Evolutionary conservation across 2,888 invertebrate genomes (phyloP).

Genomic region (Rotaria macrura): DNA sequence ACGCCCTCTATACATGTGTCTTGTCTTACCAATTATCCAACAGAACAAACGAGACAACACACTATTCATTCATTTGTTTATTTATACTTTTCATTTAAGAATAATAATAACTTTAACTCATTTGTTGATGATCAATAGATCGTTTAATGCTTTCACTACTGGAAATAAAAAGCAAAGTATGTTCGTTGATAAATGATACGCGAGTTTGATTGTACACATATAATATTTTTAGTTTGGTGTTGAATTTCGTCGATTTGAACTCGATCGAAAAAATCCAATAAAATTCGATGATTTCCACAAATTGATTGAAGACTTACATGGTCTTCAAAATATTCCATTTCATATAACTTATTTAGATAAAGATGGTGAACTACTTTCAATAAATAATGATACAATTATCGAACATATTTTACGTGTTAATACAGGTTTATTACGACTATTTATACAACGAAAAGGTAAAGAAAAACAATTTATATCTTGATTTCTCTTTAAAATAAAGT

Average conservation of each 20-base stretch:
- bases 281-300: slow-evolving; percentile 33
- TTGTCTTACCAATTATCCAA: background rate
- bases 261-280: slow-evolving; percentile 14
- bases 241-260: slow-evolving; percentile 33
- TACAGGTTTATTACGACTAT: slow-evolving; percentile 56
- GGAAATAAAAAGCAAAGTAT: slow-evolving; percentile 6
- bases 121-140: background rate
- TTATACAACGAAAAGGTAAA: slow-evolving; percentile 47
- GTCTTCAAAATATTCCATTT: slow-evolving; percentile 56
- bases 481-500: too few species aligned
- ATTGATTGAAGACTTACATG: slow-evolving; percentile 26
- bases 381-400: slow-evolving; percentile 95
- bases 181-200: background rate
- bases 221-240: slow-evolving; percentile 23
- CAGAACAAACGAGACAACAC: background rate
- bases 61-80: background rate
- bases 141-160: background rate
- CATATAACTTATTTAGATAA: slow-evolving; percentile 82
- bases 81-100: background rate
- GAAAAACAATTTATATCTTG: background rate
- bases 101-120: background rate
- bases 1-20: background rate
- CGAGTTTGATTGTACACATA: background rate
- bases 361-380: slow-evolving; percentile 88
- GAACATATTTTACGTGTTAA: slow-evolving; percentile 77